Evolutionary conservation across 1,140 invertebrate genomes (phyloP).

Genomic region (Sipha flava): DNA sequence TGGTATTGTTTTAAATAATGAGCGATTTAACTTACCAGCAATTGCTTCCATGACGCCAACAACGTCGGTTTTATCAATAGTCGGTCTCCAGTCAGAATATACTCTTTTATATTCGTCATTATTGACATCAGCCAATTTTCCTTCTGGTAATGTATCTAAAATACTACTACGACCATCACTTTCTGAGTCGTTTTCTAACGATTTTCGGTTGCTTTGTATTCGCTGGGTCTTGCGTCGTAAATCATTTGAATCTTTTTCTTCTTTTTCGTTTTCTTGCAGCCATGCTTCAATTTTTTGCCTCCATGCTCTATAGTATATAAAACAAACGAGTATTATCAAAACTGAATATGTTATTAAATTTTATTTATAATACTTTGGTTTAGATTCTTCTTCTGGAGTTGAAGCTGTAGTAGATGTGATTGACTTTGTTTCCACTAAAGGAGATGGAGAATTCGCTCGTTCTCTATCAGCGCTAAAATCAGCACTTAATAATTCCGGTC

Average conservation of each 20-base stretch:
- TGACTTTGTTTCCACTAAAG: slow-evolving; percentile 49
- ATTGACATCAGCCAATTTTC: slow-evolving; percentile 46
- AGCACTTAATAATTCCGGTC: slow-evolving; percentile 60
- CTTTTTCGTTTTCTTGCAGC: slow-evolving; percentile 77
- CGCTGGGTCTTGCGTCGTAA: slow-evolving; percentile 53
- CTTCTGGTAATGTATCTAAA: slow-evolving; percentile 63
- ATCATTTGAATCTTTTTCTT: slow-evolving; percentile 62
- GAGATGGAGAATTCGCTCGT: slow-evolving; percentile 61
- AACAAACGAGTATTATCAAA: background rate
- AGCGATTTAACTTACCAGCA: slow-evolving; percentile 52
- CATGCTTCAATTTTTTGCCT: slow-evolving; percentile 82
- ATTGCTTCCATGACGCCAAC: slow-evolving; percentile 76
- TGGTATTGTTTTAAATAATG: background rate
- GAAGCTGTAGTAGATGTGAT: slow-evolving; percentile 45
- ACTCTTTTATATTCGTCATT: slow-evolving; percentile 52
- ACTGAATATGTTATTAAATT: background rate
- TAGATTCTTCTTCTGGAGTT: slow-evolving; percentile 46
- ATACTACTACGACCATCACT: slow-evolving; percentile 41
- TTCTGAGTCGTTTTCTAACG: slow-evolving; percentile 52
- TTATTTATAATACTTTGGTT: slow-evolving; percentile 44
- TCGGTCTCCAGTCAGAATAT: slow-evolving; percentile 69
- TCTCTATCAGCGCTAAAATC: slow-evolving; percentile 63
- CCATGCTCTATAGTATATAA: slow-evolving; percentile 56
- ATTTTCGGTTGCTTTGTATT: slow-evolving; percentile 59
- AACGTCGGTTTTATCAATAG: slow-evolving; percentile 71